A percentile compares a stretch with the other conserved stretches of the same genome.
Conservation (phyloP, 1,140 invertebrate genomes). For the Achroia grisella region DNA sequence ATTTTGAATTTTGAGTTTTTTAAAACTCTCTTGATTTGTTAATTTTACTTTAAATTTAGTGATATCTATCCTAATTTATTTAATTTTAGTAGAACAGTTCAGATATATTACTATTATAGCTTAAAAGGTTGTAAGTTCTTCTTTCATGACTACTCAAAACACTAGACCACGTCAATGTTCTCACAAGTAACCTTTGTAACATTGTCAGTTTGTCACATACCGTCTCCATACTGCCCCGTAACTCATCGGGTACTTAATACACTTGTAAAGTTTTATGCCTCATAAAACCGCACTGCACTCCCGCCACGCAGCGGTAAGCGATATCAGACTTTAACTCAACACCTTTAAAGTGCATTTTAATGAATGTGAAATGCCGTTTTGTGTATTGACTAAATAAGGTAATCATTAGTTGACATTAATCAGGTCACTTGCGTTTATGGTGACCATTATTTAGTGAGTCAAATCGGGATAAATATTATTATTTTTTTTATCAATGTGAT, state of each 20-base stretch:
- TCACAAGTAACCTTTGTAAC: no score
- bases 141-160: no score
- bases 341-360: conserved; percentile 1
- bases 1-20: no score
- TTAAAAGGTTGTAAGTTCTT: no score
- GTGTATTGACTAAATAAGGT: conserved; percentile 17
- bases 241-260: conserved; percentile 13
- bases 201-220: not conserved
- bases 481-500: no score
- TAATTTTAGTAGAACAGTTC: no score
- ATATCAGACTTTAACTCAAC: not conserved
- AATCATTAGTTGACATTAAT: conserved; percentile 10
- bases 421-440: conserved; percentile 4
- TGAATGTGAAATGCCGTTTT: not conserved
- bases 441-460: no score
- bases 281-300: conserved; percentile 16
- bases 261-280: conserved; percentile 29
- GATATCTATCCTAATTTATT: no score
- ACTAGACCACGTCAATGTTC: no score
- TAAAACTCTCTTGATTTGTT: no score
- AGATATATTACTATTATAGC: no score
- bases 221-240: not conserved
- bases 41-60: no score
- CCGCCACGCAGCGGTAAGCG: not conserved
- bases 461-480: conserved; percentile 14